These are phyloP conservation scores for Heteractis magnifica DNA, from an alignment of 92 coral and sea anemone genomes.

Conservation along the genomic window DNA sequence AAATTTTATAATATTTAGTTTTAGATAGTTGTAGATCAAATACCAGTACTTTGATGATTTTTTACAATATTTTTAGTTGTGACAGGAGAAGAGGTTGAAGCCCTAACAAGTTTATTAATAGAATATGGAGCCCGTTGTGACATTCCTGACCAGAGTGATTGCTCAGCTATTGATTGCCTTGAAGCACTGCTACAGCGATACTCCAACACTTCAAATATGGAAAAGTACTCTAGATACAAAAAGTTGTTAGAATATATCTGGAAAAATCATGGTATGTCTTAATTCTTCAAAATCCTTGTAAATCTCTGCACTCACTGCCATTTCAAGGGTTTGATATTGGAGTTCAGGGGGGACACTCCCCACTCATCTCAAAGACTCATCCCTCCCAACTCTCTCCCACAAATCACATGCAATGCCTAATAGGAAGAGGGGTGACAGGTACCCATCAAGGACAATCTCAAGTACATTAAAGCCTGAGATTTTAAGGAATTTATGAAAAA, in stretches of 20 bases:
- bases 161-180: constrained; percentile 63
- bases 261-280: constrained; percentile 59
- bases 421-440: too few relatives aligned
- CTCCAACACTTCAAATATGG: constrained; percentile 60
- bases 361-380: too few relatives aligned
- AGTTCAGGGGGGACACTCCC: too few relatives aligned
- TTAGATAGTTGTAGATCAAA: too few relatives aligned
- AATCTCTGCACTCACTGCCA: too few relatives aligned
- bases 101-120: constrained; percentile 61
- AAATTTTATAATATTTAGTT: too few relatives aligned
- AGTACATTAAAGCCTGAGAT: too few relatives aligned
- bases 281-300: neutral
- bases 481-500: too few relatives aligned
- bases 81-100: constrained; percentile 70
- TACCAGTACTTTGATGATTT: neutral
- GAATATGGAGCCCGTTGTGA: constrained; percentile 88
- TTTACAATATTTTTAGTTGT: constrained; percentile 41
- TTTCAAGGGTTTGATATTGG: too few relatives aligned
- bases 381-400: too few relatives aligned
- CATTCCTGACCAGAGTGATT: constrained; percentile 62
- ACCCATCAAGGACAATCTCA: too few relatives aligned
- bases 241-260: constrained; percentile 60
- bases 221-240: constrained; percentile 47
- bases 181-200: constrained; percentile 69
- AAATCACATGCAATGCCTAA: too few relatives aligned